Percentiles rank a stretch among this genome's conserved stretches.
These are phyloP conservation scores for Hypomecis punctinalis DNA, from an alignment of 2,888 invertebrate genomes.

Conservation along the genomic window DNA sequence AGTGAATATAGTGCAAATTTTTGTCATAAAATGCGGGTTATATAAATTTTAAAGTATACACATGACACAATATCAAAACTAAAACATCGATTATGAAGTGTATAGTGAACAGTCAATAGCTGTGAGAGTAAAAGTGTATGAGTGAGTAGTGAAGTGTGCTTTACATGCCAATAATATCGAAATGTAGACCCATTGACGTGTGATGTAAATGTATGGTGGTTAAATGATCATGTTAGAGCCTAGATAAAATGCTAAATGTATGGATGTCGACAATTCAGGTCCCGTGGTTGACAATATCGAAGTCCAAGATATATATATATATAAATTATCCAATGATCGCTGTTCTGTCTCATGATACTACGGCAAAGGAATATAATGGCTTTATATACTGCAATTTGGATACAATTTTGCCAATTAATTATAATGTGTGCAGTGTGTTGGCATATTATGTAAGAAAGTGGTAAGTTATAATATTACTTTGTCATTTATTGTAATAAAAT, in stretches of 20 bases:
- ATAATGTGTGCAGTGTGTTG: conserved; percentile 83
- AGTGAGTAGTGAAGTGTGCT: conserved; percentile 56
- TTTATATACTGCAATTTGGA: conserved; percentile 29
- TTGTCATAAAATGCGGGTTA: conserved; percentile 13
- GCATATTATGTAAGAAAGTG: conserved; percentile 55
- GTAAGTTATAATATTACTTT: conserved; percentile 45
- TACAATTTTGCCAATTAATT: conserved; percentile 53
- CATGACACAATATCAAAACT: conserved; percentile 45
- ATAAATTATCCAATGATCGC: conserved; percentile 21
- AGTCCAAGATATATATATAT: conserved; percentile 6
- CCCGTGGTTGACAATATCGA: conserved; percentile 15
- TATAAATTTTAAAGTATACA: conserved; percentile 46
- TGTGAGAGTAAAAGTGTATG: conserved; percentile 52
- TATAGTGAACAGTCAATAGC: conserved; percentile 47
- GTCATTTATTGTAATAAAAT: conserved; percentile 11
- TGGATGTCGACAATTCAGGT: conserved; percentile 45
- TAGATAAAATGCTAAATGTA: conserved; percentile 27
- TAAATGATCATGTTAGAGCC: conserved; percentile 35
- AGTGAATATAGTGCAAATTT: not conserved
- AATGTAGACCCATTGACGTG: conserved; percentile 78
- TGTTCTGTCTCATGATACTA: conserved; percentile 28
- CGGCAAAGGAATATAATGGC: conserved; percentile 37
- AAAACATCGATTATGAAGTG: conserved; percentile 45
- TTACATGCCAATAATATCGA: conserved; percentile 58
- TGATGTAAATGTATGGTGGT: conserved; percentile 60